Percentiles rank a stretch among this genome's conserved stretches.
Conservation (phyloP, 1,140 invertebrate species). For the Nomia melanderi region DNA sequence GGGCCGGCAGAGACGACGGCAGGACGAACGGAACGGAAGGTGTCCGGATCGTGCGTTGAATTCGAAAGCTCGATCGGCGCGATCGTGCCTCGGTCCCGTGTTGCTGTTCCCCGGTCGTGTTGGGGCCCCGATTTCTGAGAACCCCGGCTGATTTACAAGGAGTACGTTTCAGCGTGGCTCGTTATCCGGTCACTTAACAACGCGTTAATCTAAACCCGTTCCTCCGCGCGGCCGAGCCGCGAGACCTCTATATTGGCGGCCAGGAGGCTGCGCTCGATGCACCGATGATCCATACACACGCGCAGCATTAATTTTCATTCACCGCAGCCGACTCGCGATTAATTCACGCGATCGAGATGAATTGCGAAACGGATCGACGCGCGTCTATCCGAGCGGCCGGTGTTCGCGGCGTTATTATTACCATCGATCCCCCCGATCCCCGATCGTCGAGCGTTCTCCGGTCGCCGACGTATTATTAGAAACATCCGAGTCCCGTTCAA, state of each 20-base stretch:
- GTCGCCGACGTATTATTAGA: constrained; percentile 11
- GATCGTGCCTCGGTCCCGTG: constrained; percentile 29
- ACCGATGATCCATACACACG: background rate
- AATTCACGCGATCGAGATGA: constrained; percentile 9
- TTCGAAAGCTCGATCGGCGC: constrained; percentile 61
- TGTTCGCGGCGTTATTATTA: background rate
- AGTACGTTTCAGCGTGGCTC: constrained; percentile 39
- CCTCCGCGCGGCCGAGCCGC: background rate
- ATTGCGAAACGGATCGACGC: background rate
- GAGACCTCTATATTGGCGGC: background rate
- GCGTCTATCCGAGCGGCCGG: background rate
- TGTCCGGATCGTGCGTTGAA: constrained; percentile 74
- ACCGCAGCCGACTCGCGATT: background rate
- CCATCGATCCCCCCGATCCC: no score
- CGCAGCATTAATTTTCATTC: background rate
- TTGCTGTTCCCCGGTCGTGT: constrained; percentile 15
- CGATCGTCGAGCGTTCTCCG: constrained; percentile 5
- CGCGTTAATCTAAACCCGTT: constrained; percentile 39
- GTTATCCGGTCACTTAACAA: constrained; percentile 48
- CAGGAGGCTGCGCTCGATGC: background rate
- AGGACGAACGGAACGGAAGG: constrained; percentile 73
- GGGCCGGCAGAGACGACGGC: constrained; percentile 26
- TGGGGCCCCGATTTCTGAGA: constrained; percentile 57
- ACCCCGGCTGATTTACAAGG: constrained; percentile 53
- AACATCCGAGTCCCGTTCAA: constrained; percentile 23